Percentiles rank a stretch among this genome's conserved stretches.
Conservation (phyloP, 1,140 invertebrate genomes). For the Tetramorium parvispinum region DNA sequence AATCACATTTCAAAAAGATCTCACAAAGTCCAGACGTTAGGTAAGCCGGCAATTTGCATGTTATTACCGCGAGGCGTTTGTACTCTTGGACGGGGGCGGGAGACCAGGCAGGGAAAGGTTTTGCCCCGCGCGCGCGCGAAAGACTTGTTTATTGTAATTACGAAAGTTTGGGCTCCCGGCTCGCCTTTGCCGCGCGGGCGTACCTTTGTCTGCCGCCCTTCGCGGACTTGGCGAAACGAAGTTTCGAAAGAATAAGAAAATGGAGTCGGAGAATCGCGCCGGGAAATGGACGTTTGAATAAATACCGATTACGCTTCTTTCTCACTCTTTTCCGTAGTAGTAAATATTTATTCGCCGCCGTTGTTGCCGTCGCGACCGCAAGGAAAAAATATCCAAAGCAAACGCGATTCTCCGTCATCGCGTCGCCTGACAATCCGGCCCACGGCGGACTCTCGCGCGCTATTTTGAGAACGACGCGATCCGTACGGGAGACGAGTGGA, state of each 20-base stretch:
- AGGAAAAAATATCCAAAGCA: background rate
- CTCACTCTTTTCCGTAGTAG: background rate
- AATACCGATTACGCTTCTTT: conserved; percentile 41
- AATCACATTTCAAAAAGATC: conserved; percentile 76
- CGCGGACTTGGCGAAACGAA: conserved; percentile 18
- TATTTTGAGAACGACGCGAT: background rate
- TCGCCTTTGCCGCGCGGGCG: background rate
- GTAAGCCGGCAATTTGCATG: conserved; percentile 78
- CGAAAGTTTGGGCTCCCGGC: conserved; percentile 70
- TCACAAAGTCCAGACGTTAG: conserved; percentile 76
- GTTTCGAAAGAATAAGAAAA: conserved; percentile 42
- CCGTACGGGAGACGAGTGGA: conserved; percentile 17
- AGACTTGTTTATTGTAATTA: conserved; percentile 77
- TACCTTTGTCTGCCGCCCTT: background rate
- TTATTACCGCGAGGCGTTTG: conserved; percentile 73
- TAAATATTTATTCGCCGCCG: conserved; percentile 32
- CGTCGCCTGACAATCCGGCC: conserved; percentile 16
- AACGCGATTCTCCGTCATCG: conserved; percentile 1
- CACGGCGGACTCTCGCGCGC: background rate
- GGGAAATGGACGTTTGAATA: conserved; percentile 43
- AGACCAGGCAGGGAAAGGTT: conserved; percentile 8
- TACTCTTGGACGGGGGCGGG: conserved; percentile 17
- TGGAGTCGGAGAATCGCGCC: background rate
- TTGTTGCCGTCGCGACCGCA: background rate
- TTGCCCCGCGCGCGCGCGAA: conserved; percentile 41